Conservation (phyloP, 2,113 vertebrate genomes). For the Gallinago undulata region DNA sequence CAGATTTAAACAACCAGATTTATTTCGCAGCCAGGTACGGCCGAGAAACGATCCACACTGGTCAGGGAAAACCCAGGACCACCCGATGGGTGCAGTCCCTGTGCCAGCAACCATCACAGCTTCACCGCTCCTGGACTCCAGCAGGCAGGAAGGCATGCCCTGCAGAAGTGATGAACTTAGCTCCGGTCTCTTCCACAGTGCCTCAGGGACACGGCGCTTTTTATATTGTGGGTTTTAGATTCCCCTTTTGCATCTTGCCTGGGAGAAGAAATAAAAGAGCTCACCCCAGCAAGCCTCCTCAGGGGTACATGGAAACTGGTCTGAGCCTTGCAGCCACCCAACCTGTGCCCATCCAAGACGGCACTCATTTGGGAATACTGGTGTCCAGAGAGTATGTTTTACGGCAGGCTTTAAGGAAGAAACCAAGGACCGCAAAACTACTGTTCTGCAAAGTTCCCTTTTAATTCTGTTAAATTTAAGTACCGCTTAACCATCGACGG, state of each 20-base stretch:
- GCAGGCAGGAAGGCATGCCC: neutral
- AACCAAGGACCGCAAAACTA: neutral
- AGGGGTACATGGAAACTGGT: neutral
- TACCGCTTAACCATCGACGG: neutral
- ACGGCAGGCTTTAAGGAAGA: neutral
- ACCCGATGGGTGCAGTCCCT: rapidly evolving
- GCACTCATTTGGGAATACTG: neutral
- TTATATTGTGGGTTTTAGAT: neutral
- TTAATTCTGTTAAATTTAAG: neutral
- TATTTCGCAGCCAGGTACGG: neutral
- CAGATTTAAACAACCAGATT: neutral
- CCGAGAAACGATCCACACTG: rapidly evolving
- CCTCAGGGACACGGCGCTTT: neutral
- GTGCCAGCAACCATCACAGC: neutral
- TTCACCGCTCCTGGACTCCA: rapidly evolving
- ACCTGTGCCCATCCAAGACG: neutral
- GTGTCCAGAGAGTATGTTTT: neutral
- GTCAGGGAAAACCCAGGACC: neutral
- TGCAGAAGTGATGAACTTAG: neutral
- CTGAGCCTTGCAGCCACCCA: neutral
- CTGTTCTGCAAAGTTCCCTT: neutral
- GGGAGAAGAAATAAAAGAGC: neutral
- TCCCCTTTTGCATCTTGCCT: neutral
- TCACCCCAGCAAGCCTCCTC: neutral
- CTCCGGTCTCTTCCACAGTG: neutral